Conservation (phyloP, 2,113 vertebrate species). For the Eulemur rufifrons region DNA sequence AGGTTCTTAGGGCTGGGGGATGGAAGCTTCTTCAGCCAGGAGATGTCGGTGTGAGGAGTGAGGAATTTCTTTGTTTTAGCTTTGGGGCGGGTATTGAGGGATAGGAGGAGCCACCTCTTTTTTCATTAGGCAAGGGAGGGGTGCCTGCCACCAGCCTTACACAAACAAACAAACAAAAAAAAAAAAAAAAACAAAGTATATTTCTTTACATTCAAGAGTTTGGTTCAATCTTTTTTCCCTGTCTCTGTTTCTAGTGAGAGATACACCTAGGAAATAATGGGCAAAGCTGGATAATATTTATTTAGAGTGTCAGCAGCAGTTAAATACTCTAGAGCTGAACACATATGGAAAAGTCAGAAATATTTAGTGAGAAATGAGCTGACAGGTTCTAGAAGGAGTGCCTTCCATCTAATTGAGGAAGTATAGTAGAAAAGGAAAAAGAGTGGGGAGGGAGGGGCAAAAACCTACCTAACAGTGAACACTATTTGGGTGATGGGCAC, state of each 20-base stretch:
- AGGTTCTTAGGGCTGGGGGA: no score
- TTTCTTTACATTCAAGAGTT: neutral
- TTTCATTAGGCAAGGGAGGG: no score
- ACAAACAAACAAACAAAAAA: no score
- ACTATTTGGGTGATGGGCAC: no score
- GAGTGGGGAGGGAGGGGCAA: no score
- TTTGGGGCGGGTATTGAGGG: no score
- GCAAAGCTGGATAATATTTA: neutral
- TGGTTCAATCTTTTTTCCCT: neutral
- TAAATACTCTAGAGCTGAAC: neutral
- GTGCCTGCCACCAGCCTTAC: no score
- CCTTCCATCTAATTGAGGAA: neutral
- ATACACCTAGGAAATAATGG: neutral
- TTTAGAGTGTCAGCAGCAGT: neutral
- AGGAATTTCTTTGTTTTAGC: no score
- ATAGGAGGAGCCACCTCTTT: no score
- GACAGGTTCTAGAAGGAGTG: neutral
- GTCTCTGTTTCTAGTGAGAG: neutral
- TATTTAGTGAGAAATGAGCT: neutral
- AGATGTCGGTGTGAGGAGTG: no score
- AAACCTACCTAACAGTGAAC: no score
- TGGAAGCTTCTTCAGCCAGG: no score
- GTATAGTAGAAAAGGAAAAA: neutral
- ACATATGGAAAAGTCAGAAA: neutral
- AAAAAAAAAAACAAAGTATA: neutral